These are phyloP conservation scores for Drosophila suboccidentalis DNA, from an alignment of 2,888 invertebrate genomes.

Conservation along the genomic window DNA sequence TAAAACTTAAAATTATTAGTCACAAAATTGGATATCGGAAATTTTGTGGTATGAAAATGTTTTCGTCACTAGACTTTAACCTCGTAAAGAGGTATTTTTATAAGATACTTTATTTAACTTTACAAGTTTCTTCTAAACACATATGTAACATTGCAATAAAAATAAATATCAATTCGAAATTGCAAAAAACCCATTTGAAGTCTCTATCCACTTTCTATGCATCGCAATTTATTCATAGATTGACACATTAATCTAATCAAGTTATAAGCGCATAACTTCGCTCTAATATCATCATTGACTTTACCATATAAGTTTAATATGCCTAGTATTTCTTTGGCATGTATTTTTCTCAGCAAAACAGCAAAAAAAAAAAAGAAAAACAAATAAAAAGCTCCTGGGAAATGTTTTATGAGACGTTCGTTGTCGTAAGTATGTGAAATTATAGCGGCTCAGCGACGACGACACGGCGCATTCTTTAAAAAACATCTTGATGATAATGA, in stretches of 20 bases:
- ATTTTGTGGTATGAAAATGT: too few species aligned
- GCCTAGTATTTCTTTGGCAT: conserved; percentile 20
- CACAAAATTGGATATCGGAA: too few species aligned
- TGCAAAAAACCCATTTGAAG: not conserved
- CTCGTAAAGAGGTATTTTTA: too few species aligned
- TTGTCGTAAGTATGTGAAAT: conserved; percentile 52
- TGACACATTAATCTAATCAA: conserved; percentile 17
- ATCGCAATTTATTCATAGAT: conserved; percentile 7
- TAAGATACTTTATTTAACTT: too few species aligned
- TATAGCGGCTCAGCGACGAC: conserved; percentile 46
- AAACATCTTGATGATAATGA: conserved; percentile 64
- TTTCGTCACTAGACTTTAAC: too few species aligned
- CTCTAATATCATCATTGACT: conserved; percentile 15
- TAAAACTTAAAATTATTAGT: too few species aligned
- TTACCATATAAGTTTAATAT: conserved; percentile 4
- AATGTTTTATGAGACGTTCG: conserved; percentile 39
- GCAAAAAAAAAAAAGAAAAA: conserved; percentile 3
- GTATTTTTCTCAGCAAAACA: conserved; percentile 14
- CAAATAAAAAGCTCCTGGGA: conserved; percentile 55
- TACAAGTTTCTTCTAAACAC: too few species aligned
- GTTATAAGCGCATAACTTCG: conserved; percentile 7
- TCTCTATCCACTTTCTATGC: not conserved
- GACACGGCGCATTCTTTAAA: conserved; percentile 57
- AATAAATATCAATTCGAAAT: not conserved
- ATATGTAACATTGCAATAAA: too few species aligned